Evolutionary conservation across 2,113 vertebrate species (phyloP), one percentile per base, ranked within the genome.

Genomic region (Myotis lucifugus): DNA sequence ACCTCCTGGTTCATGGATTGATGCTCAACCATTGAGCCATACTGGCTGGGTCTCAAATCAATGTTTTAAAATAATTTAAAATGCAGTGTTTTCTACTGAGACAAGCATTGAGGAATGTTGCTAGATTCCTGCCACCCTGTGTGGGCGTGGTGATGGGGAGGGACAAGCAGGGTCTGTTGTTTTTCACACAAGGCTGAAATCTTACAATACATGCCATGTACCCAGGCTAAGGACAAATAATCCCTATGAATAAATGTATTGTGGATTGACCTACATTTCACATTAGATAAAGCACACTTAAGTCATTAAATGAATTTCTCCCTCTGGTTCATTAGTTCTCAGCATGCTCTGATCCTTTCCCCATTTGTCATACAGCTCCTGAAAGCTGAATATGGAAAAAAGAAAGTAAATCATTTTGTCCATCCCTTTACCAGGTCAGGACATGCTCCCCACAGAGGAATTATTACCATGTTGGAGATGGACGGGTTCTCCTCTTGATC

Each of bases 291-390:
- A 96, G 74, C 85, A 93, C 90, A 86, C 79, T 93, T 95, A 96
- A 94, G 78, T 88, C 95, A 92, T 97, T 97, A 93, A 96, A 90
- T 91, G 88, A 86, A 86, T 96, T 92, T 94, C 90, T 90, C 61
- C 81, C 85, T 96, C 50, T 66, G 90, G 90, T 84, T 96, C 96
- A 79, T 97, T 95, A 93, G 94, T 87, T 96, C 90, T 94, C 95
- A 84, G 90, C 11, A 69, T 59, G 74, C 69, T 52, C 90, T 76
- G 92, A 79, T 93, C 87, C 59, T 79, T 92, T 78, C 29, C 48
- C 84, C 90, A 70, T 96, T 95, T 97, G 94, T 96, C 85, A 95
- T 72, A 76, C 2, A 93, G 70, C 88, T 95, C 85, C 46, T 90
- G 88, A 93, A 90, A 97, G 88, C 90, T 81, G 81, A 87, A 92